Evolutionary conservation across 2,797 vertebrate species (phyloP).

Genomic region (Protosalanx chinensis): DNA sequence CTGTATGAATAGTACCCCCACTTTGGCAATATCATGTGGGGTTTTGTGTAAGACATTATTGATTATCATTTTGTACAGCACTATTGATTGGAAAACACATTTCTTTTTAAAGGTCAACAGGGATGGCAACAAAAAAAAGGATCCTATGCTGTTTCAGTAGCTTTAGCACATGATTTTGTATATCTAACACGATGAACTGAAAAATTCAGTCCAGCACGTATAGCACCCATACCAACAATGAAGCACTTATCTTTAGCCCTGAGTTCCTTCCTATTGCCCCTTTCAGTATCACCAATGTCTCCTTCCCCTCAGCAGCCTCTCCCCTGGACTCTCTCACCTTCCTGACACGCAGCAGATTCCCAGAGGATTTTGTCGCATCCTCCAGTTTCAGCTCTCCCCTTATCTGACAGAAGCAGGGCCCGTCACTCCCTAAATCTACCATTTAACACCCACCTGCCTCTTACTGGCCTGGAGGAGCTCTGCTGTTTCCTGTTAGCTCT

Average conservation of each 20-base stretch:
- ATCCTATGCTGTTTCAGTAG: not conserved
- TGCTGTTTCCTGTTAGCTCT: slow-evolving; percentile 61
- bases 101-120: not conserved
- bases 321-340: slow-evolving; percentile 32
- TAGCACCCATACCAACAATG: too few relatives aligned
- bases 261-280: slow-evolving; percentile 4
- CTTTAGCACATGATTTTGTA: not conserved
- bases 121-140: not conserved
- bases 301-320: not conserved
- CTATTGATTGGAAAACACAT: not conserved
- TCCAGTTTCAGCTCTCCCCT: slow-evolving; percentile 52
- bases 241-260: slow-evolving; percentile 1
- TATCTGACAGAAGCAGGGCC: slow-evolving; percentile 66
- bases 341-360: slow-evolving; percentile 57
- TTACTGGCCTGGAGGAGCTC: slow-evolving; percentile 51
- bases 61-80: not conserved
- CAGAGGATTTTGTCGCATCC: slow-evolving; percentile 45
- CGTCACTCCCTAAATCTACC: slow-evolving; percentile 60
- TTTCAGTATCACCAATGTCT: slow-evolving; percentile 14
- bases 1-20: slow-evolving; percentile 29
- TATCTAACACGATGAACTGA: not conserved
- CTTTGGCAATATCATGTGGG: slow-evolving; percentile 3
- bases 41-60: not conserved
- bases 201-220: not conserved
- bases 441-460: slow-evolving; percentile 58